Conservation (phyloP, 2,888 invertebrate species). For the Caenorhabditis becei region DNA sequence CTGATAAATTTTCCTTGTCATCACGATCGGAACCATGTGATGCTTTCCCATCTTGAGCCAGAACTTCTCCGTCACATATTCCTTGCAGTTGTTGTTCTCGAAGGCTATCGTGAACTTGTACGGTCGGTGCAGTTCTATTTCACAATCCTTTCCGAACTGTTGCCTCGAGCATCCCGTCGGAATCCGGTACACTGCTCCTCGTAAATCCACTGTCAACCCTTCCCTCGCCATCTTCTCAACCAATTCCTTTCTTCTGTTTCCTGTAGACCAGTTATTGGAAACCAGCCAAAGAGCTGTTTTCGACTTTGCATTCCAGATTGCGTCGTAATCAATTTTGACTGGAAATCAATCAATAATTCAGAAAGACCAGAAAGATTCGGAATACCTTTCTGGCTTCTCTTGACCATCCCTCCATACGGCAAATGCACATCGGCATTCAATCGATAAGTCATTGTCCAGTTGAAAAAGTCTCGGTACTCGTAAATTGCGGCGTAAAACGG, state of each 20-base stretch:
- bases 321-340: background rate
- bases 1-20: conserved; percentile 59
- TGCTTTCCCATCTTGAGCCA: conserved; percentile 55
- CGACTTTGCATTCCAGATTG: background rate
- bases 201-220: conserved; percentile 22
- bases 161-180: conserved; percentile 7
- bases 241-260: conserved; percentile 20
- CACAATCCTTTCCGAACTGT: background rate
- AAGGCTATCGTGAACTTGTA: conserved; percentile 71
- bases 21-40: conserved; percentile 62
- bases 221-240: conserved; percentile 18
- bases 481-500: background rate
- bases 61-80: conserved; percentile 74
- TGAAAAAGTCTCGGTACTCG: conserved; percentile 10
- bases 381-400: background rate
- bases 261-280: background rate
- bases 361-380: too few relatives aligned
- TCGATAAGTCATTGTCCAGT: conserved; percentile 65
- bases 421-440: conserved; percentile 60
- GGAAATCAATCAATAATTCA: too few relatives aligned
- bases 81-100: conserved; percentile 69
- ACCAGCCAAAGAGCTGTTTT: conserved; percentile 29
- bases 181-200: conserved; percentile 6
- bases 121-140: conserved; percentile 26
- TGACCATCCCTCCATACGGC: conserved; percentile 63